Evolutionary conservation across 2,797 vertebrate genomes (phyloP).

Genomic region (Acanthurus tractus): DNA sequence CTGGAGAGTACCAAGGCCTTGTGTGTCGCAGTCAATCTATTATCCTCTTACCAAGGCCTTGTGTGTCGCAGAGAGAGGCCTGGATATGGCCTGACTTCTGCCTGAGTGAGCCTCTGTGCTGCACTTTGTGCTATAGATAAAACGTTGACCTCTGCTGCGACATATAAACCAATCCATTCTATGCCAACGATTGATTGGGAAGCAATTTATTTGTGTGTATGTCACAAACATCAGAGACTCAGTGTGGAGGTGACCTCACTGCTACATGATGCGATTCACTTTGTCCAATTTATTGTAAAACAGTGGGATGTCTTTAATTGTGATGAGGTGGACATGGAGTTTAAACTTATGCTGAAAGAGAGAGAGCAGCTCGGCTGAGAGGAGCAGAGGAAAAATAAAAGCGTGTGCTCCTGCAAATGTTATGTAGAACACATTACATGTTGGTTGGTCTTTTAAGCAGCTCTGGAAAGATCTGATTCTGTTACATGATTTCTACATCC

Average conservation of each 20-base stretch:
- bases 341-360: background rate
- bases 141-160: constrained; percentile 6
- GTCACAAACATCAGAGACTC: constrained; percentile 8
- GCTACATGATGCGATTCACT: too few species aligned
- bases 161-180: background rate
- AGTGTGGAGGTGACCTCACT: background rate
- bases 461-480: constrained; percentile 15
- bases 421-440: constrained; percentile 29
- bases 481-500: constrained; percentile 17
- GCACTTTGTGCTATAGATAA: constrained; percentile 6
- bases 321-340: constrained; percentile 10
- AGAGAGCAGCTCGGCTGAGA: background rate
- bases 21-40: constrained; percentile 26
- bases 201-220: constrained; percentile 31
- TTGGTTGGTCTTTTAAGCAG: constrained; percentile 24
- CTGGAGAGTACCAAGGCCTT: background rate
- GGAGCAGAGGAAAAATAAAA: constrained; percentile 16
- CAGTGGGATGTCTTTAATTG: background rate
- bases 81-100: background rate
- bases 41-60: constrained; percentile 1
- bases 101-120: constrained; percentile 13
- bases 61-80: constrained; percentile 1
- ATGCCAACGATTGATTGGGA: background rate
- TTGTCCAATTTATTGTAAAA: too few species aligned
- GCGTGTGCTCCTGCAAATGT: constrained; percentile 30